phyloP scores from a whole-genome alignment of 2,113 vertebrate genomes.

The Bostrychus sinensis region DNA sequence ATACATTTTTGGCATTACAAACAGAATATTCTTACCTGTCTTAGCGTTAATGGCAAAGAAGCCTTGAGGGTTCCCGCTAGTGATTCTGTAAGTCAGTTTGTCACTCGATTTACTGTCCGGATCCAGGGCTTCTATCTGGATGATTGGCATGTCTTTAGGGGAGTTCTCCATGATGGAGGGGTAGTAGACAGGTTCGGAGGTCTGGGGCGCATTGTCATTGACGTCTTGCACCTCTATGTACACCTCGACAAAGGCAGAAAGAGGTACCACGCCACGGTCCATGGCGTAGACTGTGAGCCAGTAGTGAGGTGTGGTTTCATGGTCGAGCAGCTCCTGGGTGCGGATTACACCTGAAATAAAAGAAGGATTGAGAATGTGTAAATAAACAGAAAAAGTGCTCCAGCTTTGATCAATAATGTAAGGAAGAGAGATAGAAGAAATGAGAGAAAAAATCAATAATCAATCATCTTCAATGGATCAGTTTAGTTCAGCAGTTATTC shows the following conservation, averaged over 20 bases:
- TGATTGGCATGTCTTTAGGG: slow-evolving; percentile 91
- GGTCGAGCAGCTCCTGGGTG: slow-evolving; percentile 89
- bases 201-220: slow-evolving; percentile 96
- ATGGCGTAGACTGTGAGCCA: slow-evolving; percentile 97
- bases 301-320: slow-evolving; percentile 90
- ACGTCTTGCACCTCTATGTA: slow-evolving; percentile 94
- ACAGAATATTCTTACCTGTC: slow-evolving; percentile 92
- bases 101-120: slow-evolving; percentile 90
- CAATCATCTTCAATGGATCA: no score
- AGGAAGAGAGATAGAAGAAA: no score
- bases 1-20: no score
- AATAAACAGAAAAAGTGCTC: no score
- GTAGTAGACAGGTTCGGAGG: slow-evolving; percentile 93
- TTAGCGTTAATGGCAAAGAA: slow-evolving; percentile 91
- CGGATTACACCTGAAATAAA: slow-evolving; percentile 83
- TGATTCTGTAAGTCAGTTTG: slow-evolving; percentile 91
- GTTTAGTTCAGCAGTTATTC: no score
- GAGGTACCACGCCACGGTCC: slow-evolving; percentile 90
- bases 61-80: slow-evolving; percentile 98
- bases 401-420: no score
- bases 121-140: slow-evolving; percentile 92
- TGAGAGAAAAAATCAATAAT: no score
- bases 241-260: slow-evolving; percentile 91
- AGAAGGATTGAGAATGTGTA: not conserved
- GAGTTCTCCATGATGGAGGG: slow-evolving; percentile 94